Evolutionary conservation across 2,888 invertebrate genomes (phyloP).

Genomic region (Rosalia funebris): DNA sequence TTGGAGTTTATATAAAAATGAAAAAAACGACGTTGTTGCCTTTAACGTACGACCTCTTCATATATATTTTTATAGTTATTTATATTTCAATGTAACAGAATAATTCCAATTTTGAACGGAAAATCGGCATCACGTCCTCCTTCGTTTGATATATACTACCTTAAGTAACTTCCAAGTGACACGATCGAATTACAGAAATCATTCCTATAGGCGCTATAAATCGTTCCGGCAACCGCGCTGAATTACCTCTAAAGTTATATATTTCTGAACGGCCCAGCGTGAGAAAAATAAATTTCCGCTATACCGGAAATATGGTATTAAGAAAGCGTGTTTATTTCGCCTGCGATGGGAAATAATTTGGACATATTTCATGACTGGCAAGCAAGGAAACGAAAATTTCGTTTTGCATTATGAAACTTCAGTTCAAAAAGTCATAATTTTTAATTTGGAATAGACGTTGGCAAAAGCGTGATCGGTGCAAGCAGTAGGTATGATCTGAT

Average conservation of each 20-base stretch:
- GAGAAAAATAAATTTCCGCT: slow-evolving; percentile 14
- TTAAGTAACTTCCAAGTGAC: not conserved
- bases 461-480: too few relatives aligned
- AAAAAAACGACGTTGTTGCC: too few relatives aligned
- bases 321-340: slow-evolving; percentile 7
- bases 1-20: too few relatives aligned
- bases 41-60: too few relatives aligned
- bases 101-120: too few relatives aligned
- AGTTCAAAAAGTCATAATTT: too few relatives aligned
- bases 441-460: not conserved
- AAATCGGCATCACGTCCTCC: too few relatives aligned
- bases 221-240: slow-evolving; percentile 7
- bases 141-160: not conserved
- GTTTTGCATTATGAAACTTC: too few relatives aligned
- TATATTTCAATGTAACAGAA: too few relatives aligned
- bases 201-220: slow-evolving; percentile 4
- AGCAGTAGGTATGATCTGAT: too few relatives aligned
- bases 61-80: too few relatives aligned
- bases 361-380: slow-evolving; percentile 3
- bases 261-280: slow-evolving; percentile 4
- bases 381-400: not conserved
- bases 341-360: slow-evolving; percentile 4
- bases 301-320: slow-evolving; percentile 16
- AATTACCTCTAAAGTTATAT: slow-evolving; percentile 11
- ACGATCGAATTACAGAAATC: not conserved